Percentiles rank a stretch among this genome's conserved stretches.
phyloP scores from a whole-genome alignment of 2,113 vertebrate species.

The Psilopogon haemacephalus region DNA sequence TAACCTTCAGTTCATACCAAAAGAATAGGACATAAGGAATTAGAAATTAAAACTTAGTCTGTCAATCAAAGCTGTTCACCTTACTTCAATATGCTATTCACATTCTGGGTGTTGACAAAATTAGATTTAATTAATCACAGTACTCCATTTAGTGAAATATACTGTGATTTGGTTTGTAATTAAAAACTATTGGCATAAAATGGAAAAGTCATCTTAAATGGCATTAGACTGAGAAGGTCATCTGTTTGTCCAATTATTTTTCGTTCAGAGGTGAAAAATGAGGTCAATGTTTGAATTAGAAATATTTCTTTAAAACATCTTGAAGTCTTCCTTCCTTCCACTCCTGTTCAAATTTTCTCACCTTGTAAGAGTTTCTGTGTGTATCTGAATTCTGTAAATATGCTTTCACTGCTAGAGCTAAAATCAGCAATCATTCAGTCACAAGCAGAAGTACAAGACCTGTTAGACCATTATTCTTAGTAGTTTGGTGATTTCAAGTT shows the following conservation, averaged over 20 bases:
- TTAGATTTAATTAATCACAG: conserved; percentile 57
- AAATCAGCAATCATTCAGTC: not conserved
- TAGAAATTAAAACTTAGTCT: conserved; percentile 19
- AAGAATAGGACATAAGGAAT: conserved; percentile 1
- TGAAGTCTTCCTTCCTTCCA: not conserved
- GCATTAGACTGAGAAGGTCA: not conserved
- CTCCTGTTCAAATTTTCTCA: not conserved
- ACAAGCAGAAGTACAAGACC: not conserved
- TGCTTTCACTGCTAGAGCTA: not conserved
- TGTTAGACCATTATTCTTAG: not conserved
- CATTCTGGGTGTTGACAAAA: conserved; percentile 58
- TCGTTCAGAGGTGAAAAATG: not conserved
- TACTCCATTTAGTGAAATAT: conserved; percentile 32
- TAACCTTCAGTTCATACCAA: conserved; percentile 24
- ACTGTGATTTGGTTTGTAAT: conserved; percentile 42
- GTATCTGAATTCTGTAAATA: not conserved
- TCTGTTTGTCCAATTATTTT: conserved; percentile 27
- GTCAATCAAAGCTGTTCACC: conserved; percentile 43
- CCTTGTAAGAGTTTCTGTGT: not conserved
- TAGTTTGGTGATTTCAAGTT: not conserved
- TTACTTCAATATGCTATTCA: conserved; percentile 32
- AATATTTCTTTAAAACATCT: not conserved
- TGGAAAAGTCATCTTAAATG: conserved; percentile 43
- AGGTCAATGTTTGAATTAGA: not conserved
- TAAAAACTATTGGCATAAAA: conserved; percentile 48